Percentiles rank a stretch among this genome's conserved stretches.
Conservation (phyloP, 1,140 invertebrate genomes). For the Proctacanthus coquilletti region DNA sequence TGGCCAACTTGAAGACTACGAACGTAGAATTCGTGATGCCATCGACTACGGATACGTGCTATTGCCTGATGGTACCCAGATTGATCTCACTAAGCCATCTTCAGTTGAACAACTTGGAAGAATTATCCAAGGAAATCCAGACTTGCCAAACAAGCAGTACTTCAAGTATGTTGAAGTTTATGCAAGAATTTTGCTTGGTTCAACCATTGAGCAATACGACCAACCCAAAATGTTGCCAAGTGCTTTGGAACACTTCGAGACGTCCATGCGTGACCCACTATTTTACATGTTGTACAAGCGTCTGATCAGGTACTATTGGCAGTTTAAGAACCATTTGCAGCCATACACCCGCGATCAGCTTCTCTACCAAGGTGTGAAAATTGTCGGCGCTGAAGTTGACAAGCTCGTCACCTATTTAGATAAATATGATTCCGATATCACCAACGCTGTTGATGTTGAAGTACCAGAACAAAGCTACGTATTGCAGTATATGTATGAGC, state of each 20-base stretch:
- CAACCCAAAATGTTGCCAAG: conserved; percentile 25
- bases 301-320: conserved; percentile 35
- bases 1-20: conserved; percentile 32
- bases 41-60: conserved; percentile 42
- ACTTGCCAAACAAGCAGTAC: conserved; percentile 5
- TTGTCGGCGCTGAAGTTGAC: conserved; percentile 39
- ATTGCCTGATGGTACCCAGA: conserved; percentile 27
- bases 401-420: conserved; percentile 20
- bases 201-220: conserved; percentile 10
- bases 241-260: conserved; percentile 32
- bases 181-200: conserved; percentile 22
- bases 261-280: conserved; percentile 40
- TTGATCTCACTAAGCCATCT: conserved; percentile 25
- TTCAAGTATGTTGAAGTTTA: conserved; percentile 1
- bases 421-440: conserved; percentile 15
- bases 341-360: conserved; percentile 39
- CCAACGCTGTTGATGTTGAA: conserved; percentile 12
- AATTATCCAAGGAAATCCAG: conserved; percentile 36
- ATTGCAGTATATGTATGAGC: too few species aligned
- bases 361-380: conserved; percentile 34
- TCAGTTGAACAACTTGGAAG: conserved; percentile 35
- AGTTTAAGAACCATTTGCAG: conserved; percentile 39
- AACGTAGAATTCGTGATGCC: conserved; percentile 39
- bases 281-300: conserved; percentile 42
- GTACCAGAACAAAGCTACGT: too few species aligned